Evolutionary conservation across 2,888 invertebrate genomes (phyloP), one percentile per base, ranked within the genome.

Genomic region (Troilus luridus): DNA sequence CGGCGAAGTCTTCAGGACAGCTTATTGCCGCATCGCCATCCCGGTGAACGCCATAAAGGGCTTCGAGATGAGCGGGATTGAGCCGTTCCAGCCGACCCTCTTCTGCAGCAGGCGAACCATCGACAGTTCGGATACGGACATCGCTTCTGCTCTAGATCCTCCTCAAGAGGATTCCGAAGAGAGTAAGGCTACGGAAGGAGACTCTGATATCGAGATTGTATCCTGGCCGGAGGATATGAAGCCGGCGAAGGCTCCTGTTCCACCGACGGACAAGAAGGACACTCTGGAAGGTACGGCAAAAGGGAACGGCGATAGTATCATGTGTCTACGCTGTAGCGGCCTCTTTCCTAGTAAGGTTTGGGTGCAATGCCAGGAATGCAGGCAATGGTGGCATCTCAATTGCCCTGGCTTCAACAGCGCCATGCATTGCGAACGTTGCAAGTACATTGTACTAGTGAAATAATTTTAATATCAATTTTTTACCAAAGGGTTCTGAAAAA

Each of bases 1-100:
- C 59, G 90, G 90, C 8, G 90, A 81, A n/a, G 81, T 90, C 0
- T 85, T 91, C 62, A 85, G 91, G 21, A 91, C 91, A 0, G 91
- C 91, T 14, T 88, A 91, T 14, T 91, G 85, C 56, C 8, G 85
- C 3, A 85, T 58, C 0, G 85, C 85, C 10, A 56, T 85, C 12
- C 85, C 85, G 6, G 56, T n/a, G 1, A 85, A 85, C 17, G 85
- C 85, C 11, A 85, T 58, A 21, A 56, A n/a, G 21, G 85, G 85
- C 56, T 85, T 85, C 56, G 56, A 56, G n/a, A 85, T 58, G 21
- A 85, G 85, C 5, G 85, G 85, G 10, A 85, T 85, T 0, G 56
- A 85, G 3, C 85, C 85, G 2, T 85, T 85, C 56, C 6, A 85
- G 6, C 85, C 85, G 11, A 21, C 56, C 6, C 85, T 85, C 21